Evolutionary conservation across 1,140 invertebrate species (phyloP).

Genomic region (Drosophila punjabiensis): DNA sequence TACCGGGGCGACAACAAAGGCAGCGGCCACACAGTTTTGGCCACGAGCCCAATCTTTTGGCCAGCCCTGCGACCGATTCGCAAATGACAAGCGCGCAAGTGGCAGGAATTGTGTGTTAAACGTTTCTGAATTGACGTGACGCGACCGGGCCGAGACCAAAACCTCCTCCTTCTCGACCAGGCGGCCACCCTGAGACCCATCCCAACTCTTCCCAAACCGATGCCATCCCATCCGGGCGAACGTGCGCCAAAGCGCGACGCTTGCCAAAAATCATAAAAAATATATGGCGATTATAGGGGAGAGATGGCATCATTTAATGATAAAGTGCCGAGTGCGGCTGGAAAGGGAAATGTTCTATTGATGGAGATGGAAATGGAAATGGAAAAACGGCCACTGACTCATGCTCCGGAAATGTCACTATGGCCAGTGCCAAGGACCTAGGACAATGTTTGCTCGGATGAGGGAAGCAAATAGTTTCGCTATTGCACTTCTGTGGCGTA

Average conservation of each 20-base stretch:
- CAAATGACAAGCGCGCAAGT: constrained; percentile 72
- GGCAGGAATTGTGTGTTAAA: constrained; percentile 76
- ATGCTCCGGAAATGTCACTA: constrained; percentile 51
- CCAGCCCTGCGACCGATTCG: constrained; percentile 33
- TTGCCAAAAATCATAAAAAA: constrained; percentile 78
- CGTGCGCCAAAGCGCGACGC: constrained; percentile 69
- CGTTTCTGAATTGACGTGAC: constrained; percentile 77
- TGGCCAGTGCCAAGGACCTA: constrained; percentile 29
- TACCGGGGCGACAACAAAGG: constrained; percentile 54
- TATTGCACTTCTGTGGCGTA: constrained; percentile 64
- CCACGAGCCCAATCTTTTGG: constrained; percentile 64
- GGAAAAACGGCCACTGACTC: constrained; percentile 33
- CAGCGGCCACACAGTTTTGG: constrained; percentile 64
- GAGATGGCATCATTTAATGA: constrained; percentile 57
- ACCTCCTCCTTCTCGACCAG: constrained; percentile 20
- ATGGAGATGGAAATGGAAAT: constrained; percentile 5
- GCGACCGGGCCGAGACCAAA: constrained; percentile 30
- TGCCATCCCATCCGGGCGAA: constrained; percentile 37
- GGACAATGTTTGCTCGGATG: constrained; percentile 15
- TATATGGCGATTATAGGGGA: constrained; percentile 70
- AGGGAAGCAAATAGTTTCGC: constrained; percentile 58
- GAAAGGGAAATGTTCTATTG: constrained; percentile 8
- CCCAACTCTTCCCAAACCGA: neutral
- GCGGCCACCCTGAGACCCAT: neutral
- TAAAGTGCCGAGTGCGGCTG: constrained; percentile 37